Evolutionary conservation across 2,113 vertebrate genomes (phyloP).

Genomic region (Lichenostomus cassidix): DNA sequence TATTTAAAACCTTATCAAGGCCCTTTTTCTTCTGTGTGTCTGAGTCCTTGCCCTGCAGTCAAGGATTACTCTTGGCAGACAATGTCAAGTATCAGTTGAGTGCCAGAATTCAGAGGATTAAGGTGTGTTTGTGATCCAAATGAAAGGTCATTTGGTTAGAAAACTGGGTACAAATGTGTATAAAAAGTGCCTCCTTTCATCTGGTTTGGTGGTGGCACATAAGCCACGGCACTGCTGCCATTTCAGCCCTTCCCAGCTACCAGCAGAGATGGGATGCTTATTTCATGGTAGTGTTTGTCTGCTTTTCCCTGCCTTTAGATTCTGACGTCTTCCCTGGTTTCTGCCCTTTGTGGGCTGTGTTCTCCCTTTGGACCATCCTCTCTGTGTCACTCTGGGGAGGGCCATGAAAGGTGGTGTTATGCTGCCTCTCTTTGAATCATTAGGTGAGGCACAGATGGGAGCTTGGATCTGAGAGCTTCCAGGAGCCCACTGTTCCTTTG

Average conservation of each 20-base stretch:
- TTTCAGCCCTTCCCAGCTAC: background rate
- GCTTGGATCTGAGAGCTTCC: background rate
- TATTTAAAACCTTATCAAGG: background rate
- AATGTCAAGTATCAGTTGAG: background rate
- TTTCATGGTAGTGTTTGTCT: background rate
- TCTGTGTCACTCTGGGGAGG: background rate
- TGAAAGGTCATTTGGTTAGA: background rate
- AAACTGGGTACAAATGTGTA: background rate
- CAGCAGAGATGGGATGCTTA: background rate
- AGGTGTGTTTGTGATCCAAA: background rate
- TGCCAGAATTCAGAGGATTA: background rate
- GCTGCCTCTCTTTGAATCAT: background rate
- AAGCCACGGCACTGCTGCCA: background rate
- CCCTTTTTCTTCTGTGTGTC: background rate
- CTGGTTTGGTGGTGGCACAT: background rate
- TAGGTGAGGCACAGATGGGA: background rate
- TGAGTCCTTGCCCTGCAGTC: background rate
- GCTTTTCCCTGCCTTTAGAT: background rate
- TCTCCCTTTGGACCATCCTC: background rate
- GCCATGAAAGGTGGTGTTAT: background rate
- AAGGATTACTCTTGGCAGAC: background rate
- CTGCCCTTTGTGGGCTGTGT: background rate
- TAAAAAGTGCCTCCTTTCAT: background rate
- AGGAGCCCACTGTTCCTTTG: accelerated
- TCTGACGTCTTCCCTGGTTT: background rate